phyloP scores from a whole-genome alignment of 2,113 vertebrate genomes.

The Eira barbara region DNA sequence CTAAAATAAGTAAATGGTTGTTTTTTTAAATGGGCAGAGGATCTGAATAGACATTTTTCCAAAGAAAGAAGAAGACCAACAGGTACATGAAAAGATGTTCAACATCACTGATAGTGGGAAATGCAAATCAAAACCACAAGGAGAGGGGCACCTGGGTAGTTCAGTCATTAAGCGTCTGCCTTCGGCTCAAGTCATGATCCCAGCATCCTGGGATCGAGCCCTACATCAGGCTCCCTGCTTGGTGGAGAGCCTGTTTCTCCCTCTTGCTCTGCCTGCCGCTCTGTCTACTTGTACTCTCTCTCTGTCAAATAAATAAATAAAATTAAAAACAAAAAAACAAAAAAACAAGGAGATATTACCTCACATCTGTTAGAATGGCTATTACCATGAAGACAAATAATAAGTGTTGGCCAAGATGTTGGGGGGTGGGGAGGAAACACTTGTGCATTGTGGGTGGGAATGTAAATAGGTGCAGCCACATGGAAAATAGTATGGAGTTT shows the following conservation, averaged over 20 bases:
- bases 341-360: background rate
- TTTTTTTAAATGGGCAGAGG: background rate
- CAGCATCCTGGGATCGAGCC: too few species aligned
- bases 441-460: background rate
- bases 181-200: too few species aligned
- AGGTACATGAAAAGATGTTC: background rate
- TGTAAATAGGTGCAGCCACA: background rate
- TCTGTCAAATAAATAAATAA: too few species aligned
- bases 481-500: background rate
- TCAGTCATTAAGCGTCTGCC: too few species aligned
- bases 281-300: too few species aligned
- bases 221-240: too few species aligned
- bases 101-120: background rate
- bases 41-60: background rate
- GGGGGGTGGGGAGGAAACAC: rapidly evolving
- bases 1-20: background rate
- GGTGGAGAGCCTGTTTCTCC: too few species aligned
- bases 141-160: background rate
- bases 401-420: background rate
- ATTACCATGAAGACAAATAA: background rate
- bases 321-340: too few species aligned
- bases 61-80: background rate
- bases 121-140: background rate
- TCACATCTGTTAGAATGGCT: background rate
- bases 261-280: too few species aligned